Percentiles rank a stretch among this genome's conserved stretches.
phyloP scores from a whole-genome alignment of 2,888 invertebrate genomes.

The Scrobipalpa atriplicella region DNA sequence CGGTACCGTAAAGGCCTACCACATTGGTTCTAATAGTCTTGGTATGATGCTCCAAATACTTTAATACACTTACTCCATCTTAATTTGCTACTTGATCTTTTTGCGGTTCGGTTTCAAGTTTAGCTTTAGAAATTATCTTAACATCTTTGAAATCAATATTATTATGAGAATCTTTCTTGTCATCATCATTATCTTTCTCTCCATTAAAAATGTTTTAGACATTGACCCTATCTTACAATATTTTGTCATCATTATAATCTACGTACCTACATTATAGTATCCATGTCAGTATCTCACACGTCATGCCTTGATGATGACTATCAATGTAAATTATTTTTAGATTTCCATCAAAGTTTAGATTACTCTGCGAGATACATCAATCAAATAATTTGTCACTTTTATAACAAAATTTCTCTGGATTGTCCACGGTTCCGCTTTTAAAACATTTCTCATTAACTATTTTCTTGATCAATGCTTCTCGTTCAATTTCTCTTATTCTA shows the following conservation, averaged over 20 bases:
- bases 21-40: slow-evolving; percentile 17
- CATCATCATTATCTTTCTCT: slow-evolving; percentile 22
- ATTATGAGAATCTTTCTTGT: slow-evolving; percentile 6
- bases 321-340: too few relatives aligned
- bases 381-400: too few relatives aligned
- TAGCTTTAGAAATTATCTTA: not conserved
- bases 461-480: not conserved
- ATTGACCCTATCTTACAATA: not conserved
- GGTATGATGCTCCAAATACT: slow-evolving; percentile 39
- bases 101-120: not conserved
- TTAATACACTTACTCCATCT: not conserved
- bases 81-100: not conserved
- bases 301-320: too few relatives aligned
- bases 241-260: not conserved
- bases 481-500: not conserved
- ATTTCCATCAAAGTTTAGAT: too few relatives aligned
- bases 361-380: too few relatives aligned
- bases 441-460: not conserved
- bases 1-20: slow-evolving; percentile 31
- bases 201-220: slow-evolving; percentile 20
- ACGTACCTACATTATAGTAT: not conserved
- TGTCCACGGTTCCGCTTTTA: not conserved
- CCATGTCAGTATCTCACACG: too few relatives aligned
- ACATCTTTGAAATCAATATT: not conserved
- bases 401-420: too few relatives aligned